These are phyloP conservation scores for Heterohyrax brucei DNA, from an alignment of 2,797 vertebrate species.

Conservation along the genomic window DNA sequence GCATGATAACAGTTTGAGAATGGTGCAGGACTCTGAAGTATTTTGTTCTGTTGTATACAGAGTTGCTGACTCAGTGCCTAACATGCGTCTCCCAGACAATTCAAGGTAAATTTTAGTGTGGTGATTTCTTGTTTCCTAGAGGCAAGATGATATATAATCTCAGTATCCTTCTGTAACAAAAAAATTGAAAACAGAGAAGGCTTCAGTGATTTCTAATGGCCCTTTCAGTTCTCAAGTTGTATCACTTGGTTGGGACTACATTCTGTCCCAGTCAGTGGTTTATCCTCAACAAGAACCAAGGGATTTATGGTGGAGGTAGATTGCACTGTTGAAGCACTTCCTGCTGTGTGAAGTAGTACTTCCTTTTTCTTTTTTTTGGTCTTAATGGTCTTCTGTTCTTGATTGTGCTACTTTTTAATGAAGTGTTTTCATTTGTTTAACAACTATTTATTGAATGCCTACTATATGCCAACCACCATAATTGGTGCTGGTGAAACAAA, in stretches of 20 bases:
- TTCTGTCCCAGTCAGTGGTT: conserved; percentile 65
- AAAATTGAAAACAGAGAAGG: conserved; percentile 16
- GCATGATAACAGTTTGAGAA: no score
- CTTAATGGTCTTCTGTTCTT: conserved; percentile 68
- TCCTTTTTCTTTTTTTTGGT: conserved; percentile 72
- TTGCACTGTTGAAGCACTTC: conserved; percentile 75
- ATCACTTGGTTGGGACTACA: conserved; percentile 22
- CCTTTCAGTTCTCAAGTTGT: conserved; percentile 72
- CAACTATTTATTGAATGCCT: conserved; percentile 76
- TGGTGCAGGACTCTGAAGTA: no score
- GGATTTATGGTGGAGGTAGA: conserved; percentile 70
- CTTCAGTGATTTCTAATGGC: conserved; percentile 79
- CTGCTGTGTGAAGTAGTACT: conserved; percentile 76
- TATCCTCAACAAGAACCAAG: conserved; percentile 68
- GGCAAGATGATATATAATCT: conserved; percentile 77
- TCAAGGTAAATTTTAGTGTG: conserved; percentile 68
- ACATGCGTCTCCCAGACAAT: conserved; percentile 7
- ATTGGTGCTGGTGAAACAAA: conserved; percentile 67
- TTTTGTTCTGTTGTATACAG: no score
- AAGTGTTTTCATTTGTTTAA: conserved; percentile 70
- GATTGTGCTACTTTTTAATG: conserved; percentile 55
- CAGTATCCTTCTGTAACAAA: conserved; percentile 67
- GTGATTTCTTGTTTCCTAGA: conserved; percentile 79
- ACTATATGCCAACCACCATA: conserved; percentile 65
- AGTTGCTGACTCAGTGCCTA: no score